Evolutionary conservation across 2,797 vertebrate genomes (phyloP).

Genomic region (Rhinichthys osculus): DNA sequence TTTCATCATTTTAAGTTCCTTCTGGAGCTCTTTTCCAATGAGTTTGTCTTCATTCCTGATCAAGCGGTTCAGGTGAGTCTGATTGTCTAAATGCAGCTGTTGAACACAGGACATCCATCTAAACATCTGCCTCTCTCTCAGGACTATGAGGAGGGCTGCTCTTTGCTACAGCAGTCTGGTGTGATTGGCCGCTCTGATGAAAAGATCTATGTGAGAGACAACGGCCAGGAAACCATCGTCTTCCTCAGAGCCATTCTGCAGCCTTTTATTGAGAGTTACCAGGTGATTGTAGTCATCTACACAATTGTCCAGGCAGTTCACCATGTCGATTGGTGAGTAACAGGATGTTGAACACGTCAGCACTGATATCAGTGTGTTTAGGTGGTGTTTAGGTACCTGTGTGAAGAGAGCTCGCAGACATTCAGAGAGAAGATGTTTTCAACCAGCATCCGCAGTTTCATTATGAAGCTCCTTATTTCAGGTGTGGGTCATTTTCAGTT

Average conservation of each 20-base stretch:
- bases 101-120: background rate
- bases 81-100: background rate
- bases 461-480: slow-evolving; percentile 83
- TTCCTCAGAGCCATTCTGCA: slow-evolving; percentile 85
- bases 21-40: slow-evolving; percentile 84
- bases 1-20: slow-evolving; percentile 87
- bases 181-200: slow-evolving; percentile 73
- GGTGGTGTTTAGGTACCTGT: slow-evolving; percentile 86
- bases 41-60: slow-evolving; percentile 91
- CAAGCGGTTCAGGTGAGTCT: slow-evolving; percentile 82
- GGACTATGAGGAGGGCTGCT: slow-evolving; percentile 95
- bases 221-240: slow-evolving; percentile 72
- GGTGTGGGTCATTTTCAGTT: slow-evolving; percentile 71
- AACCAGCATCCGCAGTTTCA: slow-evolving; percentile 77
- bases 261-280: slow-evolving; percentile 91
- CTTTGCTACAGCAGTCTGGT: slow-evolving; percentile 83
- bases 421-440: slow-evolving; percentile 86
- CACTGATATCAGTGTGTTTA: slow-evolving; percentile 62
- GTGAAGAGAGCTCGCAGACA: slow-evolving; percentile 72
- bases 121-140: slow-evolving; percentile 59
- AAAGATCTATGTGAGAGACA: slow-evolving; percentile 78
- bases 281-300: slow-evolving; percentile 76
- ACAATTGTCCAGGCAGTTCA: background rate
- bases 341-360: background rate
- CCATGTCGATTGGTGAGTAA: background rate